Evolutionary conservation across 1,140 invertebrate species (phyloP).

Genomic region (Dryas iulia): DNA sequence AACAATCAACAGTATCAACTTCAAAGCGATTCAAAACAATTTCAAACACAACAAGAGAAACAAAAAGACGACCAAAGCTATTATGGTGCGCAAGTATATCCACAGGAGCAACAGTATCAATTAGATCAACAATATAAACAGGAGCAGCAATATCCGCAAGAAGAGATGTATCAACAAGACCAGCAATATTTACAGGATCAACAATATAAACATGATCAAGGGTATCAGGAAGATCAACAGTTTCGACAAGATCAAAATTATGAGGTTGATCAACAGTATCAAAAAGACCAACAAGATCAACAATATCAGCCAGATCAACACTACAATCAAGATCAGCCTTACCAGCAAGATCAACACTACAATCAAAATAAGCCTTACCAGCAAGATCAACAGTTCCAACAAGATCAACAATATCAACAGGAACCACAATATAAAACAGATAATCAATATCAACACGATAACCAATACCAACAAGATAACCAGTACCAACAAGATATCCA

Average conservation of each 20-base stretch:
- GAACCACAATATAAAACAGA: constrained; percentile 50
- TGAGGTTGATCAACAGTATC: constrained; percentile 24
- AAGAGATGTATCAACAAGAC: constrained; percentile 69
- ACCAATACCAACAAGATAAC: constrained; percentile 15
- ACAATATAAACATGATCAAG: constrained; percentile 50
- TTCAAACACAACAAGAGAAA: constrained; percentile 33
- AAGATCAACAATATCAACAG: constrained; percentile 62
- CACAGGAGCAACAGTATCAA: constrained; percentile 24
- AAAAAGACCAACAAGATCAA: constrained; percentile 40
- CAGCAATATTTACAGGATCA: constrained; percentile 35
- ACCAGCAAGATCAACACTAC: constrained; percentile 75
- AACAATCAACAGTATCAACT: constrained; percentile 45
- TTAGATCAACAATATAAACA: constrained; percentile 27
- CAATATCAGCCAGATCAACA: constrained; percentile 20
- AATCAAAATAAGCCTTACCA: constrained; percentile 42
- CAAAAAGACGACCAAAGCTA: constrained; percentile 64
- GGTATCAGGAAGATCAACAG: constrained; percentile 52
- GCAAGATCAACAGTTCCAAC: constrained; percentile 29
- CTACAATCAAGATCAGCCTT: constrained; percentile 31
- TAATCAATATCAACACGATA: constrained; percentile 20
- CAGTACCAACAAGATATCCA: constrained; percentile 29
- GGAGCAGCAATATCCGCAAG: constrained; percentile 53
- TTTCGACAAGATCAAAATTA: constrained; percentile 37
- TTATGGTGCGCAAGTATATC: constrained; percentile 34
- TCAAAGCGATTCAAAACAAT: constrained; percentile 35